phyloP scores from a whole-genome alignment of 2,888 invertebrate species.

The Gonocerus acuteangulatus region DNA sequence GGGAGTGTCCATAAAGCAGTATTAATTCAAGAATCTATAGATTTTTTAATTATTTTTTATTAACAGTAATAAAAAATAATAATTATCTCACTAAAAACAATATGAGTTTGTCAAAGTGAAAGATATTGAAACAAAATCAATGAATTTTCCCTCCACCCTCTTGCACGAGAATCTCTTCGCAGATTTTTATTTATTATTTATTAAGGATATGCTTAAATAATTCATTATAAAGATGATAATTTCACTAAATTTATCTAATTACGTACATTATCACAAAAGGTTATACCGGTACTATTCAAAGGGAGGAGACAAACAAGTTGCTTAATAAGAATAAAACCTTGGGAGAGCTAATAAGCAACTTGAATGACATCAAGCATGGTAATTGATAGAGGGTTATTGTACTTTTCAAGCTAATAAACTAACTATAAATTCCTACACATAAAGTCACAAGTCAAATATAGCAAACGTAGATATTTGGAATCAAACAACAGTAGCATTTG shows the following conservation, averaged over 20 bases:
- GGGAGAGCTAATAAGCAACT: conserved; percentile 16
- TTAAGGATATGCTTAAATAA: conserved; percentile 22
- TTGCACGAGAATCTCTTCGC: not conserved
- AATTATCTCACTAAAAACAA: no score
- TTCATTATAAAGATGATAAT: not conserved
- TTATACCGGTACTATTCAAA: conserved; percentile 22
- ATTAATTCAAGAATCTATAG: not conserved
- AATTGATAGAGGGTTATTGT: conserved; percentile 27
- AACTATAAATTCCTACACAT: conserved; percentile 14
- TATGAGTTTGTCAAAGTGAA: not conserved
- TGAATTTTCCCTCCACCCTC: conserved; percentile 16
- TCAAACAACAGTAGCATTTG: conserved; percentile 9
- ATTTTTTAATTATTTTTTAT: no score
- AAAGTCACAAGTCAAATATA: conserved; percentile 6
- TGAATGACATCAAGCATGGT: conserved; percentile 21
- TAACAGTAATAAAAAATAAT: no score
- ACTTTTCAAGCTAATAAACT: conserved; percentile 20
- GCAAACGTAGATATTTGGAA: conserved; percentile 5
- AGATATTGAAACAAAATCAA: conserved; percentile 5
- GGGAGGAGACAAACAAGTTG: conserved; percentile 3
- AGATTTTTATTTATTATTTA: conserved; percentile 1
- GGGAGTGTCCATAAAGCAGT: conserved; percentile 1
- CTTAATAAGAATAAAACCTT: not conserved
- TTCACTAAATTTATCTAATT: conserved; percentile 14
- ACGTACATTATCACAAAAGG: conserved; percentile 27